Conservation (phyloP, 2,888 invertebrate species). For the Phortica okadai region DNA sequence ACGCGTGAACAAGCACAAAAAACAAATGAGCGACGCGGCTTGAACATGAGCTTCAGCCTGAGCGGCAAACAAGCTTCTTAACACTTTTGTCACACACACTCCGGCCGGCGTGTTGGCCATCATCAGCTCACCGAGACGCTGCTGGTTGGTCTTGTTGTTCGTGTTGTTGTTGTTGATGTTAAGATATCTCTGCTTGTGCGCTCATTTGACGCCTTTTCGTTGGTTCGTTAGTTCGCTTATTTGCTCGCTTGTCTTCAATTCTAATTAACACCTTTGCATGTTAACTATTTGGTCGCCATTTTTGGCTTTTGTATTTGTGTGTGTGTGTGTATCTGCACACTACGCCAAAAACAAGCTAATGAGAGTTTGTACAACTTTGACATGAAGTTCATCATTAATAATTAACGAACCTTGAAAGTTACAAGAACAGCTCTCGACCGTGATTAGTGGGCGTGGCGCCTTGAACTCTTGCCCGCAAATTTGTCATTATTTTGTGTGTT, state of each 20-base stretch:
- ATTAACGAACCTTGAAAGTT: neutral
- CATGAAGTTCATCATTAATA: too few relatives aligned
- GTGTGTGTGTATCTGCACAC: neutral
- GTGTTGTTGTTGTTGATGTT: slow-evolving; percentile 29
- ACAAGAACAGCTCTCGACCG: neutral
- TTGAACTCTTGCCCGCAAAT: neutral
- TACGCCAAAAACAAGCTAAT: neutral
- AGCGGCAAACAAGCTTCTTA: neutral
- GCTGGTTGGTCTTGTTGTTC: slow-evolving; percentile 9
- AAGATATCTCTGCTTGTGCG: slow-evolving; percentile 3
- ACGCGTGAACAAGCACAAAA: neutral
- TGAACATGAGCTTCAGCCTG: neutral
- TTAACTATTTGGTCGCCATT: slow-evolving; percentile 8
- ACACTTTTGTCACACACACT: neutral
- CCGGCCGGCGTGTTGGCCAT: slow-evolving; percentile 3
- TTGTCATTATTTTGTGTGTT: neutral
- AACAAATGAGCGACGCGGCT: too few relatives aligned
- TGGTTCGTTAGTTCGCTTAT: slow-evolving; percentile 19
- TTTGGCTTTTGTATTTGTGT: neutral
- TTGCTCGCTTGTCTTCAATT: slow-evolving; percentile 40
- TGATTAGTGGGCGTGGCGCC: neutral
- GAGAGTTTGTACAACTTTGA: too few relatives aligned
- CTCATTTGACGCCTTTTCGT: slow-evolving; percentile 22
- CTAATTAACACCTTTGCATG: slow-evolving; percentile 58
- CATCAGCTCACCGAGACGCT: neutral